phyloP scores from a whole-genome alignment of 1,140 invertebrate species.

The Caenorhabditis tropicalis region DNA sequence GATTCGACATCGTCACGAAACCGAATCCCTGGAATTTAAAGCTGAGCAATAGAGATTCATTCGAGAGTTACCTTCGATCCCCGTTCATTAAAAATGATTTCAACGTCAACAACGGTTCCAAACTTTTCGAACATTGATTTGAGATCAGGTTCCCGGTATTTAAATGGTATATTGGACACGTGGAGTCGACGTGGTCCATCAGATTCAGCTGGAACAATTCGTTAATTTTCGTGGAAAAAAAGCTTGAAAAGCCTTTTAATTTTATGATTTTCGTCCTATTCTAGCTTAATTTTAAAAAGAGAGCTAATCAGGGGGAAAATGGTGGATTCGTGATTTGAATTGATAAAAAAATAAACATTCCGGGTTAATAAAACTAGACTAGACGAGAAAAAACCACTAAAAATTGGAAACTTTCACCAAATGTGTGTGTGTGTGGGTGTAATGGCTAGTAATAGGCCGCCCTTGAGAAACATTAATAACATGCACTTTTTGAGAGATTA shows the following conservation, averaged over 20 bases:
- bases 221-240: neutral
- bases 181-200: constrained; percentile 69
- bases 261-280: neutral
- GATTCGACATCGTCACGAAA: constrained; percentile 99
- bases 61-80: constrained; percentile 87
- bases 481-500: no score
- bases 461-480: no score
- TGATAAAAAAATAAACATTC: no score
- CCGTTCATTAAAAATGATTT: constrained; percentile 99
- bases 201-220: neutral
- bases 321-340: neutral
- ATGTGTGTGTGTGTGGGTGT: no score
- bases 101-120: constrained; percentile 95
- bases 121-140: constrained; percentile 98
- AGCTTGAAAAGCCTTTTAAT: neutral
- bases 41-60: neutral
- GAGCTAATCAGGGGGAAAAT: neutral
- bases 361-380: no score
- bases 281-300: no score
- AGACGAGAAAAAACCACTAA: no score
- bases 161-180: constrained; percentile 98
- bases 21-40: constrained; percentile 85
- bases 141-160: constrained; percentile 95
- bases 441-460: no score
- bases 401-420: no score